Conservation (phyloP, 2,888 invertebrate genomes). For the Coremacera marginata region DNA sequence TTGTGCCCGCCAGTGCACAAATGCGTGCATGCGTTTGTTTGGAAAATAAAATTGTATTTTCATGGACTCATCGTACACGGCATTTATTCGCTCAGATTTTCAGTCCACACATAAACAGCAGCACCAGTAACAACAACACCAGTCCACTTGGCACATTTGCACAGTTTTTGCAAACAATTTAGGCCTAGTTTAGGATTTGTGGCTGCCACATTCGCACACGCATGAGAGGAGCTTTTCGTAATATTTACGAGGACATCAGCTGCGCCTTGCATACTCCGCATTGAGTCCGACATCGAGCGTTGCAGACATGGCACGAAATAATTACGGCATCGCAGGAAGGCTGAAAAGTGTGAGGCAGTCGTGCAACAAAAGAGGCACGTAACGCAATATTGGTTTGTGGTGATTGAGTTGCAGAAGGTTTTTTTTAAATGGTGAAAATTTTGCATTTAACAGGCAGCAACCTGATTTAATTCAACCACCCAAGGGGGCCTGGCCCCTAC, state of each 20-base stretch:
- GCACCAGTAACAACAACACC: slow-evolving; percentile 3
- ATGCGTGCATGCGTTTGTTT: slow-evolving; percentile 30
- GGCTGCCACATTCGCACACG: slow-evolving; percentile 18
- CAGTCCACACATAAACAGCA: slow-evolving; percentile 4
- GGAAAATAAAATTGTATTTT: slow-evolving; percentile 68
- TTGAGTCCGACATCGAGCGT: slow-evolving; percentile 42
- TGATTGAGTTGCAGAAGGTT: slow-evolving; percentile 66
- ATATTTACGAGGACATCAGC: slow-evolving; percentile 52
- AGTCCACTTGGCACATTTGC: neutral
- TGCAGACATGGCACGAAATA: slow-evolving; percentile 43
- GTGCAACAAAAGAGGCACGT: slow-evolving; percentile 44
- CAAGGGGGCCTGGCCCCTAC: neutral
- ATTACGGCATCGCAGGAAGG: slow-evolving; percentile 39
- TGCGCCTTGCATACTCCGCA: slow-evolving; percentile 46
- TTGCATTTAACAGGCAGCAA: slow-evolving; percentile 6
- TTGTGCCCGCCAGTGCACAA: slow-evolving; percentile 35
- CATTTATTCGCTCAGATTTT: slow-evolving; percentile 56
- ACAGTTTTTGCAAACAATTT: slow-evolving; percentile 31
- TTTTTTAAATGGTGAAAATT: slow-evolving; percentile 40
- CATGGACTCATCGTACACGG: slow-evolving; percentile 62
- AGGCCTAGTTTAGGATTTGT: slow-evolving; percentile 34
- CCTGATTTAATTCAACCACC: neutral
- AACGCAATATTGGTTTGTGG: slow-evolving; percentile 52
- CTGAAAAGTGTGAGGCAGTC: neutral
- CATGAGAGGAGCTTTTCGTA: slow-evolving; percentile 27